Conservation (phyloP, 2,888 invertebrate species). For the Podabrus alpinus region DNA sequence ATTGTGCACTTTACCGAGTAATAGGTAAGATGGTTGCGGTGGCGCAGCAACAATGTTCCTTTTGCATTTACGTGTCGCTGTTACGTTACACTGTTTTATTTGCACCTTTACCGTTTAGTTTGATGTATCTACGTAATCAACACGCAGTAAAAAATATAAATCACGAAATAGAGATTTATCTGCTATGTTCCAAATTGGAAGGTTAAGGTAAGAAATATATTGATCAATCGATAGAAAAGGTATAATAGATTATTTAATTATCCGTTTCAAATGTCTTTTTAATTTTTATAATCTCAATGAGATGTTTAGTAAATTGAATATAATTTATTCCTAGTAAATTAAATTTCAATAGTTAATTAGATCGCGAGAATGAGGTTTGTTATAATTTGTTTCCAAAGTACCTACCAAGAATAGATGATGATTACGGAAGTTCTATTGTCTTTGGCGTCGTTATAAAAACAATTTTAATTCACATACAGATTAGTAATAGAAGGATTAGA, state of each 20-base stretch:
- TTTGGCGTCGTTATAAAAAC: neutral
- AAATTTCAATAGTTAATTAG: conserved; percentile 12
- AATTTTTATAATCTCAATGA: neutral
- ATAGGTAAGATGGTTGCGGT: too few species aligned
- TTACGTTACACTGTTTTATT: too few species aligned
- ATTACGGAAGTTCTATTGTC: neutral
- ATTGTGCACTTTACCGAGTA: too few species aligned
- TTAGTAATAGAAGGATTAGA: neutral
- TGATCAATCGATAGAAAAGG: neutral
- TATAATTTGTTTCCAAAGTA: neutral
- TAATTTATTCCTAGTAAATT: neutral
- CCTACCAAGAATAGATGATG: neutral
- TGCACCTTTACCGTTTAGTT: too few species aligned
- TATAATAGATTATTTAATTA: neutral
- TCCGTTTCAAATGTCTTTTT: neutral
- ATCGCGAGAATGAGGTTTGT: conserved; percentile 22
- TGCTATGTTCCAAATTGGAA: neutral
- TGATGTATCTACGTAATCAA: too few species aligned
- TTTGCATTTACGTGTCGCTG: too few species aligned
- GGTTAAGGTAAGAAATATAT: neutral
- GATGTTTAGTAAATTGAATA: neutral
- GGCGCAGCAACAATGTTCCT: too few species aligned
- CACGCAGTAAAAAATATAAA: too few species aligned
- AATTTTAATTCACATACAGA: neutral
- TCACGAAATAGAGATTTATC: too few species aligned